Percentiles rank a stretch among this genome's conserved stretches.
These are phyloP conservation scores for Rhinichthys osculus DNA, from an alignment of 2,797 vertebrate species.

Conservation along the genomic window DNA sequence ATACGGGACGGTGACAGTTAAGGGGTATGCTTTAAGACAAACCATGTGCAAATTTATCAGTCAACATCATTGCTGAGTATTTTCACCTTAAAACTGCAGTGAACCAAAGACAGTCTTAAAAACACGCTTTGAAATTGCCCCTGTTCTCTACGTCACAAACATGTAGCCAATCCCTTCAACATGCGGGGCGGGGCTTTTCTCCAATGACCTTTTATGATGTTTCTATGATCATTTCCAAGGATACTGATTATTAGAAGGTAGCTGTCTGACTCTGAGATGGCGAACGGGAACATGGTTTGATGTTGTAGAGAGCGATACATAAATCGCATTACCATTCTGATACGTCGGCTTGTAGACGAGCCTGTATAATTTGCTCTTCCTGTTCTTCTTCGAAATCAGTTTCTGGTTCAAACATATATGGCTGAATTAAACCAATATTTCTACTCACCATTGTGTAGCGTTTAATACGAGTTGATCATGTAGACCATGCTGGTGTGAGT, in stretches of 20 bases:
- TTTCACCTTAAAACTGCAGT: not conserved
- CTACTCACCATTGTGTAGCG: not conserved
- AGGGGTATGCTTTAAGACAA: not conserved
- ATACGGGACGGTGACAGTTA: too few species aligned
- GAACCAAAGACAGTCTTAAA: too few species aligned
- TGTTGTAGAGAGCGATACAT: not conserved
- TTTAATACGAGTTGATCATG: not conserved
- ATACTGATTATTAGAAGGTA: not conserved
- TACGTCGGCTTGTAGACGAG: too few species aligned
- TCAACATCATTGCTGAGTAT: not conserved
- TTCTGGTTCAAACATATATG: too few species aligned
- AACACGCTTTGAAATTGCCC: too few species aligned
- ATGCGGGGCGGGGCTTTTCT: not conserved
- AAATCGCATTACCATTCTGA: not conserved
- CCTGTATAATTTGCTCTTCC: too few species aligned
- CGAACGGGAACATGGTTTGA: not conserved
- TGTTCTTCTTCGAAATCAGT: too few species aligned
- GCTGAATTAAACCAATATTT: not conserved
- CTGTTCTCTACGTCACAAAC: too few species aligned
- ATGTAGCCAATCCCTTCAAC: too few species aligned
- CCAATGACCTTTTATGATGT: not conserved
- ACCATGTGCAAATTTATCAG: not conserved
- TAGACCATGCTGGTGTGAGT: not conserved
- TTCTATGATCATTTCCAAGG: not conserved
- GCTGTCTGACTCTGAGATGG: not conserved